These are phyloP conservation scores for Hydrocynus forskahlii DNA, from an alignment of 2,797 vertebrate species.

Conservation along the genomic window DNA sequence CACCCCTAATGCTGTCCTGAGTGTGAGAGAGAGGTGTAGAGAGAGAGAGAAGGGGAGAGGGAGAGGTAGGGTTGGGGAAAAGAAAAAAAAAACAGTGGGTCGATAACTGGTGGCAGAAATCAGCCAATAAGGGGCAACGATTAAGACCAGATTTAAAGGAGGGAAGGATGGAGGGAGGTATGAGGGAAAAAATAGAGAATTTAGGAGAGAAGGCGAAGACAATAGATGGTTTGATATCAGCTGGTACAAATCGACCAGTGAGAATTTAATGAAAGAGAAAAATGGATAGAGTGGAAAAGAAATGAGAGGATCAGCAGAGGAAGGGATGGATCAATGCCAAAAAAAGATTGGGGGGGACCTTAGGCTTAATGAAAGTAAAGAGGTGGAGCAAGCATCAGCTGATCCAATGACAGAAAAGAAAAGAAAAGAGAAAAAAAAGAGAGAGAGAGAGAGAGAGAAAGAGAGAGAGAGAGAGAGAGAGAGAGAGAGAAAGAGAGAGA, in stretches of 20 bases:
- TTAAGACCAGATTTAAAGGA: constrained; percentile 13
- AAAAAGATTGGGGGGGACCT: background rate
- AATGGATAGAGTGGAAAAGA: constrained; percentile 1
- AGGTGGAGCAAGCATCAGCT: constrained; percentile 48
- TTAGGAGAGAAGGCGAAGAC: background rate
- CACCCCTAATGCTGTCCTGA: constrained; percentile 21
- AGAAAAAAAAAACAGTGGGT: background rate
- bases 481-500: constrained; percentile 22
- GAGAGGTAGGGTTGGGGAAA: background rate
- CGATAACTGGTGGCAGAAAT: constrained; percentile 14
- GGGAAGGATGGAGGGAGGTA: constrained; percentile 22
- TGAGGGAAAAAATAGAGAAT: constrained; percentile 20
- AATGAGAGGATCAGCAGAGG: constrained; percentile 13
- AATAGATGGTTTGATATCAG: background rate
- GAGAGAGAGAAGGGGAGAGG: background rate
- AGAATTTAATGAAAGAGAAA: constrained; percentile 5
- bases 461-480: constrained; percentile 12
- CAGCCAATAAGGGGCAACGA: constrained; percentile 19
- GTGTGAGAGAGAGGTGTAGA: background rate
- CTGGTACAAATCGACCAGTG: background rate
- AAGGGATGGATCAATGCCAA: background rate
- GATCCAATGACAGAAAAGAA: constrained; percentile 34
- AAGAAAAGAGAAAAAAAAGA: constrained; percentile 10
- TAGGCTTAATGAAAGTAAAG: constrained; percentile 17
- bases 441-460: constrained; percentile 12